A percentile compares a stretch with the other conserved stretches of the same genome.
These are phyloP conservation scores for Chionoecetes opilio DNA, from an alignment of 1,140 invertebrate species.

Conservation along the genomic window DNA sequence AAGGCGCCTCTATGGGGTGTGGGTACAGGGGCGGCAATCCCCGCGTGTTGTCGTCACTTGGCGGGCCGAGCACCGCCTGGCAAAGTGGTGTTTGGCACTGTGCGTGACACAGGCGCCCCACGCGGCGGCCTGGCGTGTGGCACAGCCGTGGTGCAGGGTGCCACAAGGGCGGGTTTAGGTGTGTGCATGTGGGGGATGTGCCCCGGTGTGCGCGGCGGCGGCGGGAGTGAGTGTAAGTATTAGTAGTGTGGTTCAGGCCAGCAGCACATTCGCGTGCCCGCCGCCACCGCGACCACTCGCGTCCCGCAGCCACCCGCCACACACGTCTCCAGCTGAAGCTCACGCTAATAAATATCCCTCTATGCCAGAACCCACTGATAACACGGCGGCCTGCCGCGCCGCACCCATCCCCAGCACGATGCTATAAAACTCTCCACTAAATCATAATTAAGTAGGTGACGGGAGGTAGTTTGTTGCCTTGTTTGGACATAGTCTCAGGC, in stretches of 20 bases:
- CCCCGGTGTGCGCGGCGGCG: conserved; percentile 55
- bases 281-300: conserved; percentile 49
- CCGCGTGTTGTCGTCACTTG: background rate
- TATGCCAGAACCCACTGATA: conserved; percentile 47
- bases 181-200: background rate
- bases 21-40: background rate
- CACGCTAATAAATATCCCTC: conserved; percentile 67
- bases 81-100: conserved; percentile 77
- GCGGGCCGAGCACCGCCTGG: conserved; percentile 66
- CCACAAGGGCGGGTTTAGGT: conserved; percentile 56
- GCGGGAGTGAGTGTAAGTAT: conserved; percentile 77
- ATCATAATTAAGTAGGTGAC: background rate
- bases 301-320: conserved; percentile 12
- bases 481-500: conserved; percentile 62
- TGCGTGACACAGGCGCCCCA: conserved; percentile 44
- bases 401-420: background rate
- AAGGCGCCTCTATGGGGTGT: background rate
- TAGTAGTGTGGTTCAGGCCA: conserved; percentile 73
- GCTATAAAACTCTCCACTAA: background rate
- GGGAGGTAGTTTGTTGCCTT: conserved; percentile 36
- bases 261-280: conserved; percentile 74
- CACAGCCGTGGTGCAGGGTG: background rate
- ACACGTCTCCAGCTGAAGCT: background rate
- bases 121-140: background rate
- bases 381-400: background rate